phyloP scores from a whole-genome alignment of 1,140 invertebrate species.

The Drosophila neocordata region DNA sequence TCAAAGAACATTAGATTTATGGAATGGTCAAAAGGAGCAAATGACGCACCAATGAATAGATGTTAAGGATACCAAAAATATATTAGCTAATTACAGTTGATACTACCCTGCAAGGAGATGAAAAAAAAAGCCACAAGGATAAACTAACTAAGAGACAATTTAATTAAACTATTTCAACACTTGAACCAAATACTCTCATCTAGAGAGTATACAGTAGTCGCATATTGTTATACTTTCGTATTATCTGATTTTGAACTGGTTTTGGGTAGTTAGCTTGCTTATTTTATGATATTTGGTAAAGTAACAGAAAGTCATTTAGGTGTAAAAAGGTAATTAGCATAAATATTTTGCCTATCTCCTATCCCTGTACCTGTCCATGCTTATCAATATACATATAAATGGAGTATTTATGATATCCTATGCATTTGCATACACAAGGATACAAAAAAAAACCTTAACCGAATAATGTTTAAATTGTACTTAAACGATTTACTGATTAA shows the following conservation, averaged over 20 bases:
- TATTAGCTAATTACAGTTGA: conserved; percentile 15
- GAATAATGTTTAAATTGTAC: conserved; percentile 4
- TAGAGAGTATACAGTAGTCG: neutral
- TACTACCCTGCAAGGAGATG: neutral
- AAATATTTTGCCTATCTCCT: conserved; percentile 27
- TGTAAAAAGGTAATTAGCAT: conserved; percentile 32
- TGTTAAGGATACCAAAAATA: neutral
- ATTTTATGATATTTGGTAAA: conserved; percentile 26
- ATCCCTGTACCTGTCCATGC: neutral
- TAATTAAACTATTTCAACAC: neutral
- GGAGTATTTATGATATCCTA: neutral
- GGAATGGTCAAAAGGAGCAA: conserved; percentile 45
- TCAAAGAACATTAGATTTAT: conserved; percentile 62
- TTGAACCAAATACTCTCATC: neutral
- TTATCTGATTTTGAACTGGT: neutral
- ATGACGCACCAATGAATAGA: neutral
- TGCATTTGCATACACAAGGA: neutral
- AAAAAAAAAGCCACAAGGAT: neutral
- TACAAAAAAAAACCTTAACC: no score
- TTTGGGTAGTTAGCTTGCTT: conserved; percentile 15
- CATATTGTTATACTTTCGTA: no score
- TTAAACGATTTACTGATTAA: conserved; percentile 41
- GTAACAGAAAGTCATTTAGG: conserved; percentile 13
- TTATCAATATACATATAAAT: neutral
- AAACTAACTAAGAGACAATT: neutral